These are phyloP conservation scores for Aspidiotus rigidus DNA, from an alignment of 2,888 invertebrate genomes.

Conservation along the genomic window DNA sequence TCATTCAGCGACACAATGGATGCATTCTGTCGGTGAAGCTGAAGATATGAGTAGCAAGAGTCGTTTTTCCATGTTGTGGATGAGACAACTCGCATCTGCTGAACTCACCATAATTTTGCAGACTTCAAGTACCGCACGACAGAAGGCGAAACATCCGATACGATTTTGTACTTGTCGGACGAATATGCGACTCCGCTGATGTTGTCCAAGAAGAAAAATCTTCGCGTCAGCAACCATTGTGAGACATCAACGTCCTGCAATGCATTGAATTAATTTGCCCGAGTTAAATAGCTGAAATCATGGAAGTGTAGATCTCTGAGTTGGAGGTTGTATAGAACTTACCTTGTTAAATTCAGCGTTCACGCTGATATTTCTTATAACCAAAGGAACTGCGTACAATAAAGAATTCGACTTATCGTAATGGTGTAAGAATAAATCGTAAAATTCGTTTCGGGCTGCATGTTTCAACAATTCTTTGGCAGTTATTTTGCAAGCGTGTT, in stretches of 20 bases:
- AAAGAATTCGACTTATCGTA: conserved; percentile 43
- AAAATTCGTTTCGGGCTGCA: conserved; percentile 44
- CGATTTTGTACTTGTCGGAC: conserved; percentile 37
- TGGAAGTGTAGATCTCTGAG: no score
- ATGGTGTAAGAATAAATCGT: conserved; percentile 50
- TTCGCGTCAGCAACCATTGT: conserved; percentile 56
- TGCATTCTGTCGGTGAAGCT: no score
- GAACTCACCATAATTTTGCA: conserved; percentile 34
- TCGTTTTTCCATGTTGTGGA: no score
- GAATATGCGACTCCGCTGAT: conserved; percentile 43
- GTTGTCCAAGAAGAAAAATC: conserved; percentile 60
- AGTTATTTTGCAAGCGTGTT: conserved; percentile 42
- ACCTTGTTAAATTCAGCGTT: conserved; percentile 44
- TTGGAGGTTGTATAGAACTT: conserved; percentile 12
- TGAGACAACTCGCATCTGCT: no score
- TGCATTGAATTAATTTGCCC: background rate
- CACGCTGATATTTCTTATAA: conserved; percentile 47
- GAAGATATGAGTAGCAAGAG: no score
- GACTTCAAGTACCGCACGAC: conserved; percentile 36
- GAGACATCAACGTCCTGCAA: conserved; percentile 46
- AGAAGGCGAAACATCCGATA: conserved; percentile 37
- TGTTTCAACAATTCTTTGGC: conserved; percentile 43
- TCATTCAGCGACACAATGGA: no score
- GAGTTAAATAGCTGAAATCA: background rate
- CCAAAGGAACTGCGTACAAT: conserved; percentile 51